Conservation (phyloP, 1,140 invertebrate species). For the Zaprionus gabonicus region DNA sequence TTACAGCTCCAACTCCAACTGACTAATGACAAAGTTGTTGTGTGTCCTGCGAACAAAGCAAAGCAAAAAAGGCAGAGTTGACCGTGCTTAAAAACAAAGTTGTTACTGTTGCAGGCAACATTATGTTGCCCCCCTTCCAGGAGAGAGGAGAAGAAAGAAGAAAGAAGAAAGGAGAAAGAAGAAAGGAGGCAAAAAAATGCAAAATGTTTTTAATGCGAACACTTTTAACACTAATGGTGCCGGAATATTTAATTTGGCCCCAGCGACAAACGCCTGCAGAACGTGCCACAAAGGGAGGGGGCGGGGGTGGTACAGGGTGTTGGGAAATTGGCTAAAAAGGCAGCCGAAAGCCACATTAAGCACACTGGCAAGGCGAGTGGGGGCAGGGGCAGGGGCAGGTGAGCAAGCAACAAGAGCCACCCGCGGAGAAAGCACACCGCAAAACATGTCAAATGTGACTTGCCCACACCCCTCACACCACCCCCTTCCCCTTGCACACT, state of each 20-base stretch:
- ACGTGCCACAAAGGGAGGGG: neutral
- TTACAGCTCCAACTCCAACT: neutral
- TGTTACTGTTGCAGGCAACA: constrained; percentile 49
- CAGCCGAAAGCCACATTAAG: constrained; percentile 52
- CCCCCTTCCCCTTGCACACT: neutral
- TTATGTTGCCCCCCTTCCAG: constrained; percentile 36
- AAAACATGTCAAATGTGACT: constrained; percentile 78
- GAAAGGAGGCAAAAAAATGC: constrained; percentile 37
- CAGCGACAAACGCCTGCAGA: constrained; percentile 18
- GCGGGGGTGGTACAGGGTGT: neutral
- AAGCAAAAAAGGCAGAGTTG: constrained; percentile 49
- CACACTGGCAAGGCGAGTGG: neutral
- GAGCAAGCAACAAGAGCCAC: constrained; percentile 27
- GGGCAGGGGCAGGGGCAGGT: constrained; percentile 20
- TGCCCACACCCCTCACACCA: neutral
- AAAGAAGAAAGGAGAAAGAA: neutral
- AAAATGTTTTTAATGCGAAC: constrained; percentile 77
- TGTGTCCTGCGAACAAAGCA: constrained; percentile 31
- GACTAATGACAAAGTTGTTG: constrained; percentile 68
- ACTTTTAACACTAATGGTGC: constrained; percentile 81
- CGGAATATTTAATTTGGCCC: constrained; percentile 77
- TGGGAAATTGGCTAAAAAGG: constrained; percentile 25
- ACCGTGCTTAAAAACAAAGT: constrained; percentile 75
- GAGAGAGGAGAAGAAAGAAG: neutral
- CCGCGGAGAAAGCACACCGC: constrained; percentile 50